Base-by-base conservation (phyloP, 1,140 invertebrate genomes). In the Platyscapa corneri region DNA sequence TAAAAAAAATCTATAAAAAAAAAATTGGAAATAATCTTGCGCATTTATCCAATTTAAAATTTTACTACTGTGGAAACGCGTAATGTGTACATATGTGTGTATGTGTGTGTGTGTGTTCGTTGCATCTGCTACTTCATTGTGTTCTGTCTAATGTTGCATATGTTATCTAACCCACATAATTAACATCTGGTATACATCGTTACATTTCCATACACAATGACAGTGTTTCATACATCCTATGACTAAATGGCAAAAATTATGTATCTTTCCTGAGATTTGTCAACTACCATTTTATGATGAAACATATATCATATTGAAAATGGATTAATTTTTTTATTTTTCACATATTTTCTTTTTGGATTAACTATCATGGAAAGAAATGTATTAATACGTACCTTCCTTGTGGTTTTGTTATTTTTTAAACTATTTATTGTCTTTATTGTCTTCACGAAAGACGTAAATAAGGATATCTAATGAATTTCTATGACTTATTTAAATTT, bases 141-240 rank as follows among this genome's bases (percentile, higher is more conserved):
- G 37, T 75, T 20, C 8, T 34, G 67, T 78, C 30, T 37, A 32
- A 23, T 83, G 74, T 77, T 42, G 39, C 78, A 70, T 56, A 78
- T 78, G 75, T 84, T 84, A 56, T 64, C 60, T 65, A 84, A 78
- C 34, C 18, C 46, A 53, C 60, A 67, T 77, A 67, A 67, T 83
- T 46, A 34, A 56, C 39, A 83, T 7, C 39, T 49, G 42, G 32
- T 46, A 76, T 70, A 64, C 64, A 60, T 85, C 27, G 67, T 85
- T 64, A 49, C 34, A 86, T 76, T 70, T 37, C 49, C 53, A 30
- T 18, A 49, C 27, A 79, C 46, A 75, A 82, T 77, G 42, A 37
- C 37, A 76, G 12, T 39, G 27, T 70, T 64, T 86, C 23, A 32
- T 77, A 34, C 46, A 46, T 65, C 23, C 27, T 46, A 42, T 72